Base-by-base conservation (phyloP, 2,888 invertebrate species). In the Acanthosepion pharaonis region DNA sequence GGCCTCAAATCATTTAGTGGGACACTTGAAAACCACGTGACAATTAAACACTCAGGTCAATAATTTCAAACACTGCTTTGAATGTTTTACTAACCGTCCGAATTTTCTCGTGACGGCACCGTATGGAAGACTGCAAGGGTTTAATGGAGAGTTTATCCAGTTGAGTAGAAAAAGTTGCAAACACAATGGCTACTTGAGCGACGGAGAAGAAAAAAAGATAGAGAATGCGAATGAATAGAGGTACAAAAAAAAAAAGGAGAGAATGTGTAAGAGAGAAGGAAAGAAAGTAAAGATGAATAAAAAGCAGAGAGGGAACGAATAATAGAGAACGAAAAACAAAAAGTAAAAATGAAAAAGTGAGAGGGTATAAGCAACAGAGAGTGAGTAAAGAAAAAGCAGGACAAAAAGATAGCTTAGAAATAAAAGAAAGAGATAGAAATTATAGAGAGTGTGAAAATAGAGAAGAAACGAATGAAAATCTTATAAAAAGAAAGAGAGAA, bases 21-120 rank as follows among this genome's bases (percentile, higher is more conserved):
- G 78, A 15, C n/a, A 78, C 78, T 78, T 78, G n/a, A 78, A 78
- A 78, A 78, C n/a, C 78, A 78, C 78, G n/a, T 78, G 78, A 78
- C 78, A 78, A 78, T 78, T 33, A 78, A 78, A 78, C n/a, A 33
- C n/a, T 15, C 78, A 33, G n/a, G n/a, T 18, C 78, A 78, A n/a
- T n/a, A 78, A 78, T 78, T 78, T 78, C n/a, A 78, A 78, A 78
- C n/a, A 33, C 78, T 11, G 78, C 33, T 78, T 78, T 78, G 15
- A 78, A 78, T 78, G 78, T 33, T 78, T 78, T n/a, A n/a, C 78
- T 78, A 33, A 3, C n/a, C 3, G 78, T 33, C 33, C 59, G 59
- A 59, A 59, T 6, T 59, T 59, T 78, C n/a, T 15, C 78, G 15
- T 78, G 78, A 33, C 78, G 78, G 11, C n/a, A n/a, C n/a, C 78